A percentile compares a stretch with the other conserved stretches of the same genome.
phyloP scores from a whole-genome alignment of 2,888 invertebrate genomes.

The Lydus trimaculatus region DNA sequence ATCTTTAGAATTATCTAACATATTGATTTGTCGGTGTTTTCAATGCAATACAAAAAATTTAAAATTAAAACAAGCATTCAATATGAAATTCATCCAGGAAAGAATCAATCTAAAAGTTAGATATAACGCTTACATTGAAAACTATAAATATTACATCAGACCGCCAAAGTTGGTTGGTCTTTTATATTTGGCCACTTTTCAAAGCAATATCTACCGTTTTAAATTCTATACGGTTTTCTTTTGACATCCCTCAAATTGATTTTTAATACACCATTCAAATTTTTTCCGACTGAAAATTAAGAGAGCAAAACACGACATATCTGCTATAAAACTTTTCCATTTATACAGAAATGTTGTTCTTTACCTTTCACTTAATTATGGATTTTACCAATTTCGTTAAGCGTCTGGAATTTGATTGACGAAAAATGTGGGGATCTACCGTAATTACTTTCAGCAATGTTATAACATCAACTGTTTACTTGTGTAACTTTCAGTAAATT shows the following conservation, averaged over 20 bases:
- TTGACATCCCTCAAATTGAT: neutral
- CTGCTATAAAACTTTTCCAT: neutral
- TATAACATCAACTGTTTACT: neutral
- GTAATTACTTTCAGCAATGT: neutral
- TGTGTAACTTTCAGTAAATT: neutral
- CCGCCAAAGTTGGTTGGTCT: neutral
- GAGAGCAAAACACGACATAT: neutral
- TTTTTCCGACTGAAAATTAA: neutral
- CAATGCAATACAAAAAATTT: neutral
- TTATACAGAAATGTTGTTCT: neutral
- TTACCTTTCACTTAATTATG: neutral
- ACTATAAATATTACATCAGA: slow-evolving; percentile 10
- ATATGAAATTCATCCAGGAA: neutral
- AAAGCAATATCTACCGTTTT: neutral
- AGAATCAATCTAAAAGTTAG: slow-evolving; percentile 1
- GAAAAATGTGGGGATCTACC: neutral
- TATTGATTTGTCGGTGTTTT: neutral
- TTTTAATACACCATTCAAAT: neutral
- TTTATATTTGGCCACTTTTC: neutral
- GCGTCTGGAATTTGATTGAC: neutral
- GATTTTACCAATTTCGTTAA: neutral
- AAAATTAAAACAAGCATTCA: neutral
- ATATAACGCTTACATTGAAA: neutral
- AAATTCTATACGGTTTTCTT: neutral
- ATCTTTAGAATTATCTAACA: slow-evolving; percentile 5